Conservation (phyloP, 2,888 invertebrate species). For the Ochropacha duplaris region DNA sequence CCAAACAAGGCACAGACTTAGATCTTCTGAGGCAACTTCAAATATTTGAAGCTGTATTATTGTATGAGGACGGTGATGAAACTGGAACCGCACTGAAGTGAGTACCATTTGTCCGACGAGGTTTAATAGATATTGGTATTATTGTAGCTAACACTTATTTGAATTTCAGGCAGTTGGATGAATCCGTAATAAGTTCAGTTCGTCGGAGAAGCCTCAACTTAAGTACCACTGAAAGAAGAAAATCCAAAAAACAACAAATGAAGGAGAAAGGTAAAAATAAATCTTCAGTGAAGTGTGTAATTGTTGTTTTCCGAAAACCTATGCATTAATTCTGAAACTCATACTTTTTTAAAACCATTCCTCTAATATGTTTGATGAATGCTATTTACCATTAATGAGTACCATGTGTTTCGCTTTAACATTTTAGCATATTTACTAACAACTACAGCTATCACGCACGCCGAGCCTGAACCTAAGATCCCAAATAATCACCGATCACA, state of each 20-base stretch:
- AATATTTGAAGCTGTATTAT: conserved; percentile 96
- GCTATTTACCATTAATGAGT: conserved; percentile 10
- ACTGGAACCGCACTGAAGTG: conserved; percentile 83
- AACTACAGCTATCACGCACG: conserved; percentile 49
- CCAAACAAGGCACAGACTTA: conserved; percentile 95
- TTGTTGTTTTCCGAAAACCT: conserved; percentile 13
- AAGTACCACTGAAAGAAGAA: conserved; percentile 87
- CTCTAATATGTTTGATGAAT: background rate
- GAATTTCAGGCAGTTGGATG: conserved; percentile 83
- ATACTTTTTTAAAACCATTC: background rate
- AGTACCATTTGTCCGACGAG: conserved; percentile 35
- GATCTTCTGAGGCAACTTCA: conserved; percentile 97
- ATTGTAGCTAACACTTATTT: conserved; percentile 1
- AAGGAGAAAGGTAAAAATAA: conserved; percentile 88
- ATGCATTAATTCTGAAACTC: conserved; percentile 1
- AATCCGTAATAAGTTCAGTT: conserved; percentile 88
- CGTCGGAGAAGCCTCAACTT: conserved; percentile 76
- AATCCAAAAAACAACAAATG: conserved; percentile 82
- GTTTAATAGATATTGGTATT: background rate
- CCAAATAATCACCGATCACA: conserved; percentile 43
- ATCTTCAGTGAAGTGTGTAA: conserved; percentile 8
- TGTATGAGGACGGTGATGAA: conserved; percentile 90
- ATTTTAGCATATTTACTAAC: conserved; percentile 65
- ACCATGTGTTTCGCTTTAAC: conserved; percentile 32
- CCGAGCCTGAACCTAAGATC: conserved; percentile 54